Percentiles rank a stretch among this genome's conserved stretches.
Conservation (phyloP, 2,797 vertebrate species). For the Lagocephalus sceleratus region DNA sequence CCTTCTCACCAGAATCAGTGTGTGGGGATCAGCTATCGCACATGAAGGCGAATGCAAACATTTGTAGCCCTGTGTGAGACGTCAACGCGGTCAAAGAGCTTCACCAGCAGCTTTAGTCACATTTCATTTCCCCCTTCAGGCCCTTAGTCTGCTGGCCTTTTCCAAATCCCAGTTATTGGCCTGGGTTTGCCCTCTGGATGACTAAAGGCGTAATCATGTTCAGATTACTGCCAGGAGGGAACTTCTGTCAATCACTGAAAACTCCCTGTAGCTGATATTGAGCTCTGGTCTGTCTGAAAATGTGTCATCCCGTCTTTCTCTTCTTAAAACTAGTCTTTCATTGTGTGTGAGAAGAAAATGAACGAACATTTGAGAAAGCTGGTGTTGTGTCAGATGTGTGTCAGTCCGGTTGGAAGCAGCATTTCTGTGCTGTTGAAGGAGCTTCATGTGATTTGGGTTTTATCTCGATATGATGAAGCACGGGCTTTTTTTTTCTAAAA, state of each 20-base stretch:
- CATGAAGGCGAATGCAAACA: conserved; percentile 52
- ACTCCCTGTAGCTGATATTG: conserved; percentile 7
- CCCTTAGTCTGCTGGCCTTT: conserved; percentile 13
- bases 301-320: neutral
- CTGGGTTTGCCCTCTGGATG: conserved; percentile 52
- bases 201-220: conserved; percentile 52
- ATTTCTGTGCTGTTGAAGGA: neutral
- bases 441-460: conserved; percentile 3
- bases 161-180: conserved; percentile 47
- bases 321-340: neutral
- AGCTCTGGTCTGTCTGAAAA: conserved; percentile 5
- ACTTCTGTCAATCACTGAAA: conserved; percentile 38
- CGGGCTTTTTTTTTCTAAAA: conserved; percentile 8
- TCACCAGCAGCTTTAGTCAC: conserved; percentile 21
- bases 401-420: neutral
- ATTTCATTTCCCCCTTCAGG: conserved; percentile 20
- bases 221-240: conserved; percentile 37
- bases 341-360: neutral
- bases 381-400: conserved; percentile 12
- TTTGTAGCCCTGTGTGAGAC: conserved; percentile 18
- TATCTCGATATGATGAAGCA: neutral
- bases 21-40: conserved; percentile 17
- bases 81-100: neutral
- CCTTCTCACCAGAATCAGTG: conserved; percentile 20
- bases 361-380: conserved; percentile 1